Conservation (phyloP, 2,797 vertebrate genomes). For the Gymnoscopelus microlampas region DNA sequence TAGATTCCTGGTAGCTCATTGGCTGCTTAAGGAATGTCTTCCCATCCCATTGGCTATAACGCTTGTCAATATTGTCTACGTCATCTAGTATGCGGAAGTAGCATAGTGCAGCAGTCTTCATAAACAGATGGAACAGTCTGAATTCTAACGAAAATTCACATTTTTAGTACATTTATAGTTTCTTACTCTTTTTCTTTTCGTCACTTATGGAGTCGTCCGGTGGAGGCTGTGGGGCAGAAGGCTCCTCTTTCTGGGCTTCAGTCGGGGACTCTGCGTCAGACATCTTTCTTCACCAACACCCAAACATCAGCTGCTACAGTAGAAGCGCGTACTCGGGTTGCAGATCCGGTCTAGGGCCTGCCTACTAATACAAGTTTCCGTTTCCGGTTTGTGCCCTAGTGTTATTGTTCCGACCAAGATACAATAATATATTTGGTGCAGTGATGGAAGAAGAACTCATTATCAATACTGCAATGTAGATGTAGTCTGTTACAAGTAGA, state of each 20-base stretch:
- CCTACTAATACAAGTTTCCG: no score
- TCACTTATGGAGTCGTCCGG: constrained; percentile 73
- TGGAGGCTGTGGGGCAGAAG: constrained; percentile 55
- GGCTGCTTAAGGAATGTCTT: constrained; percentile 18
- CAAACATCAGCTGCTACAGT: neutral
- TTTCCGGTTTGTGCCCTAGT: no score
- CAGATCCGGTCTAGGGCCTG: no score
- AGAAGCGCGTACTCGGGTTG: neutral
- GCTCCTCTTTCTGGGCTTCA: constrained; percentile 79
- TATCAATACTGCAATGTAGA: no score
- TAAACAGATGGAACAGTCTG: constrained; percentile 6
- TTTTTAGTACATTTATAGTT: neutral
- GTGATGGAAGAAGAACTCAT: no score
- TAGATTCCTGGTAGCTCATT: constrained; percentile 44
- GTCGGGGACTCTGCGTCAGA: constrained; percentile 83
- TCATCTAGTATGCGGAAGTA: constrained; percentile 55
- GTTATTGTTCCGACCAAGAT: no score
- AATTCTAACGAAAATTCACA: neutral
- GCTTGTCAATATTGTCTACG: constrained; percentile 24
- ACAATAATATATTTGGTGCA: no score
- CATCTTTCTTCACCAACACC: constrained; percentile 67
- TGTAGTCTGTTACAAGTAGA: no score
- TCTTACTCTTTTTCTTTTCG: constrained; percentile 86
- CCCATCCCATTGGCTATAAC: constrained; percentile 53
- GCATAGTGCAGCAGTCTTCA: neutral